Base-by-base conservation (phyloP, 2,113 vertebrate genomes). In the Coturnix japonica region DNA sequence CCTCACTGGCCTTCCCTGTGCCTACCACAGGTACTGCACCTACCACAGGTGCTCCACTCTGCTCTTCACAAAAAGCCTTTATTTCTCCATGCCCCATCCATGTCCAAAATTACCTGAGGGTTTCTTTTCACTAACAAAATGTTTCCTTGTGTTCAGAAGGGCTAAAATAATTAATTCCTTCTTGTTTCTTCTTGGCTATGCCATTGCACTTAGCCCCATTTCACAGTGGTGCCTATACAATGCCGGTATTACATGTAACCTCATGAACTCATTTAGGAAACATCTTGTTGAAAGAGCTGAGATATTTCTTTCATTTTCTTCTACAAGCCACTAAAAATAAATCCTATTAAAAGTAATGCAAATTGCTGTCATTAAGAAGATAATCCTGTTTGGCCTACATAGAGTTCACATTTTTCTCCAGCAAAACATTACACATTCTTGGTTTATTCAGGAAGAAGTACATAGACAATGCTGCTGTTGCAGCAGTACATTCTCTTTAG, bases 321-420 rank as follows among this genome's bases (percentile, higher is more conserved):
- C 86, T 92, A 86, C 71, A 95, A 96, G 75, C 51, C 73, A 86
- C 79, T 84, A 37, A 33, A 87, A 95, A 96, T 95, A 96, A 96
- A 96, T 96, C 95, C 95, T 95, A 96, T 97, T 97, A 95, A 97
- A 97, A 97, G 71, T 89, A 96, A 95, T 96, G 95, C 89, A 94
- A 90, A 96, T 95, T 96, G 77, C n/a, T 79, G 82, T 94, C 94
- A 93, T 96, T 97, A 97, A 93, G 91, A 97, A 93, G 95, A 96
- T 97, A 97, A 97, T 97, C 94, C 90, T 94, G 91, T 95, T 96
- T 97, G 93, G 88, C 79, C 91, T 96, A 78, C 64, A 86, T 85
- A 94, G 57, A 93, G 75, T 90, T 93, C 78, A 60, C 85, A 74
- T 85, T 86, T 91, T 92, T 94, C 73, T 87, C 39, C 39, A 93